phyloP scores from a whole-genome alignment of 2,888 invertebrate species.

The Cerastoderma edule region DNA sequence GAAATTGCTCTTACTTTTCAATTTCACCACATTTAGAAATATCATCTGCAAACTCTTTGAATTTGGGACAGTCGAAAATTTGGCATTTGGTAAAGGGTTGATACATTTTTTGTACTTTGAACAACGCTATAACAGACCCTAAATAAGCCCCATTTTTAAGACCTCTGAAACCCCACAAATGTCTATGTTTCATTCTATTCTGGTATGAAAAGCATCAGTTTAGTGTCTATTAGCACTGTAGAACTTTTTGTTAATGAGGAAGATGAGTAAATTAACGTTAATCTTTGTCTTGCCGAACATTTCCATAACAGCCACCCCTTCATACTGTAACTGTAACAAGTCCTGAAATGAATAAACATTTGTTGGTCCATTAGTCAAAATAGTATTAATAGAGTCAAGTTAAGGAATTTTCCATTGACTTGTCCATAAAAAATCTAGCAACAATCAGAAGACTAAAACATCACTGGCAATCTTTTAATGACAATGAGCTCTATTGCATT shows the following conservation, averaged over 20 bases:
- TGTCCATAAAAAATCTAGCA: too few species aligned
- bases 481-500: too few species aligned
- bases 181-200: background rate
- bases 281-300: conserved; percentile 92
- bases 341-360: conserved; percentile 85
- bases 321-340: conserved; percentile 90
- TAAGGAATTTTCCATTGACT: too few species aligned
- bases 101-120: background rate
- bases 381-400: too few species aligned
- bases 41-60: background rate
- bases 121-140: background rate
- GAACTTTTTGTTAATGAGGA: conserved; percentile 90
- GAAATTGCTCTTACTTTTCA: too few species aligned
- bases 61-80: background rate
- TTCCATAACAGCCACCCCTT: conserved; percentile 90
- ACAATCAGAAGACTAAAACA: too few species aligned
- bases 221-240: conserved; percentile 84
- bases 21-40: too few species aligned
- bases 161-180: too few species aligned
- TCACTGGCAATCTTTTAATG: too few species aligned
- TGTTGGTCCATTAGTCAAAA: too few species aligned
- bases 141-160: background rate
- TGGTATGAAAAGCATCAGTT: background rate
- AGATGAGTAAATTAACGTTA: conserved; percentile 90
- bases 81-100: background rate